These are phyloP conservation scores for Rhincodon typus DNA, from an alignment of 2,797 vertebrate species.

Conservation along the genomic window DNA sequence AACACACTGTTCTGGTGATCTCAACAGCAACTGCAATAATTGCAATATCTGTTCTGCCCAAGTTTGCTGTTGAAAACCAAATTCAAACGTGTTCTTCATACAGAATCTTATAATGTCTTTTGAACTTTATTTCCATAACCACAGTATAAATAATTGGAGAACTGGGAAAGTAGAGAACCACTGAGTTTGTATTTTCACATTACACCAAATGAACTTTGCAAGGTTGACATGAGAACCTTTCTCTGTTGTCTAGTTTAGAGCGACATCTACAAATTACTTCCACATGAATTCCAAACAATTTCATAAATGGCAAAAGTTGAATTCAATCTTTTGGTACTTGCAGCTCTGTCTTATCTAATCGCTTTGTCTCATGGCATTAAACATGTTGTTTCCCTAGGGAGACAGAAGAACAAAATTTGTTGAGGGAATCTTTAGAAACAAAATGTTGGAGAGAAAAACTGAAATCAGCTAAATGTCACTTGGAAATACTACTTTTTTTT, in stretches of 20 bases:
- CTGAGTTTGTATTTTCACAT: neutral
- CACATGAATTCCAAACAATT: conserved; percentile 37
- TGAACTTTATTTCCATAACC: neutral
- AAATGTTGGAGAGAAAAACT: conserved; percentile 39
- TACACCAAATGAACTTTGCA: neutral
- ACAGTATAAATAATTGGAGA: neutral
- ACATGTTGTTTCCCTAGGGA: conserved; percentile 46
- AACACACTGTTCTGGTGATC: neutral
- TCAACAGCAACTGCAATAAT: neutral
- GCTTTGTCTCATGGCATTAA: conserved; percentile 54
- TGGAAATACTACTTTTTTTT: conserved; percentile 55
- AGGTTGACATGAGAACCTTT: neutral
- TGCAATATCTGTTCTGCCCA: neutral
- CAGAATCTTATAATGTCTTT: neutral
- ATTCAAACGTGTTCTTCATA: neutral
- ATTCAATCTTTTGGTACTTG: conserved; percentile 47
- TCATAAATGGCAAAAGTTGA: conserved; percentile 55
- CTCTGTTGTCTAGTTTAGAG: neutral
- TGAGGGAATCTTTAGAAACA: conserved; percentile 50
- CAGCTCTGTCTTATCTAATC: neutral
- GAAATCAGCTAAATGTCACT: conserved; percentile 52
- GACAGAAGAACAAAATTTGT: conserved; percentile 45
- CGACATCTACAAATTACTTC: neutral
- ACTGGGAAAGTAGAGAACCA: neutral
- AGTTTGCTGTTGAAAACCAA: neutral